Base-by-base conservation (phyloP, 2,797 vertebrate species). In the Sarcoramphus papa region DNA sequence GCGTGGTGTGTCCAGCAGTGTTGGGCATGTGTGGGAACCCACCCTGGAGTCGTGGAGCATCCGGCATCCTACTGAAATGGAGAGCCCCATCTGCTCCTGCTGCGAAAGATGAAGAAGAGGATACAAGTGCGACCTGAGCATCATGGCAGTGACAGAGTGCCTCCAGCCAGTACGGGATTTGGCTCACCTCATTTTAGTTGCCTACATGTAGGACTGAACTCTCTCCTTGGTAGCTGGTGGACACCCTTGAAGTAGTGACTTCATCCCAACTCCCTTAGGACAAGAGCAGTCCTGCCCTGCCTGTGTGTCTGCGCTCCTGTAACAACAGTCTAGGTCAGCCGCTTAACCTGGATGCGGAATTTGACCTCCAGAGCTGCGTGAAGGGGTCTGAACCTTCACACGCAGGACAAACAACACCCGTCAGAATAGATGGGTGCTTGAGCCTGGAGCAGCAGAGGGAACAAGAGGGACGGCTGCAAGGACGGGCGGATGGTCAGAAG, bases 1-100 rank as follows among this genome's bases (percentile, higher is more conserved):
- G 24, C 1, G 4, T 16, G 4, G 25, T 1, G 30, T 18, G 21
- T 65, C 12, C 40, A 54, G 53, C 0, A 2, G 15, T 12, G 9
- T 3, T 41, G 35, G 54, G n/a, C 33, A 6, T 4, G 7, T 13
- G 12, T 72, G 20, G 56, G 73, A 91, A 9, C 25, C 28, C 60
- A 45, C 2, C 14, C 23, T 0, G 7, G 53, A 12, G 20, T 12
- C 1, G 1, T 47, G 59, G 50, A 70, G 21, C 47, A 21, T 35
- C 6, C 2, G 28, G 43, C 14, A 24, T 23, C 69, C 37, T 95
- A 10, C 48, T 11, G 27, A 70, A 73, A 50, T 0, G 12, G 35
- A 41, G 43, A 67, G 18, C 37, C 24, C 40, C 35, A 7, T 16
- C n/a, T 77, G 68, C 7, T 18, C 30, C 27, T 27, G 43, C 88